Percentiles rank a stretch among this genome's conserved stretches.
These are phyloP conservation scores for Myiothlypis coronata DNA, from an alignment of 2,797 vertebrate genomes.

Conservation along the genomic window DNA sequence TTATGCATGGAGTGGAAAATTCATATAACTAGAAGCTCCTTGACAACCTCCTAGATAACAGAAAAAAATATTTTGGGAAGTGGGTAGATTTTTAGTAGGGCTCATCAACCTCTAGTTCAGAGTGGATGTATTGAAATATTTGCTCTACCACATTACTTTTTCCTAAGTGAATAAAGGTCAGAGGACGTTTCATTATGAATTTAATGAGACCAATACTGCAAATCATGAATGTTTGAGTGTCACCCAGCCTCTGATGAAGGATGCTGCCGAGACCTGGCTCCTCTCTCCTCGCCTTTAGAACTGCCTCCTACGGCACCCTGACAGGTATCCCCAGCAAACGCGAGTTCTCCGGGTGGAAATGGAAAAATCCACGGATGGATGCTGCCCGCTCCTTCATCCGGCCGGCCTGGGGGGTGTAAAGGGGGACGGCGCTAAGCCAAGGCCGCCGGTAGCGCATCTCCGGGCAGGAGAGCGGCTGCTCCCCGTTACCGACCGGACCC, in stretches of 20 bases:
- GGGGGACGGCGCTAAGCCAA: neutral
- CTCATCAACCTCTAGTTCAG: neutral
- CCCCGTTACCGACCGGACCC: neutral
- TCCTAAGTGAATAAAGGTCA: neutral
- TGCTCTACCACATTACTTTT: neutral
- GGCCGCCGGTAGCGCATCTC: neutral
- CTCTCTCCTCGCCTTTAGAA: neutral
- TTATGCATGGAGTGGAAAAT: conserved; percentile 61
- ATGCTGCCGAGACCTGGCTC: neutral
- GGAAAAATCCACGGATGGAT: neutral
- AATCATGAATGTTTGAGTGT: neutral
- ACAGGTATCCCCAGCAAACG: neutral
- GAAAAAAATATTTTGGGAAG: conserved; percentile 42
- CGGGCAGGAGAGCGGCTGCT: neutral
- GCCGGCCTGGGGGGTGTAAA: neutral
- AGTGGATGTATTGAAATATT: neutral
- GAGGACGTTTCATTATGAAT: neutral
- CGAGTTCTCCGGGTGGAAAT: neutral
- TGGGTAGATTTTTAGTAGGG: conserved; percentile 6
- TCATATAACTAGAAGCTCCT: conserved; percentile 59
- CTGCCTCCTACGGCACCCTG: neutral
- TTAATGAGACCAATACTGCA: neutral
- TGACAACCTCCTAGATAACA: conserved; percentile 63
- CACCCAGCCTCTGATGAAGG: neutral
- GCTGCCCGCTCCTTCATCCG: neutral